Evolutionary conservation across 2,113 vertebrate species (phyloP).

Genomic region (Parus major): DNA sequence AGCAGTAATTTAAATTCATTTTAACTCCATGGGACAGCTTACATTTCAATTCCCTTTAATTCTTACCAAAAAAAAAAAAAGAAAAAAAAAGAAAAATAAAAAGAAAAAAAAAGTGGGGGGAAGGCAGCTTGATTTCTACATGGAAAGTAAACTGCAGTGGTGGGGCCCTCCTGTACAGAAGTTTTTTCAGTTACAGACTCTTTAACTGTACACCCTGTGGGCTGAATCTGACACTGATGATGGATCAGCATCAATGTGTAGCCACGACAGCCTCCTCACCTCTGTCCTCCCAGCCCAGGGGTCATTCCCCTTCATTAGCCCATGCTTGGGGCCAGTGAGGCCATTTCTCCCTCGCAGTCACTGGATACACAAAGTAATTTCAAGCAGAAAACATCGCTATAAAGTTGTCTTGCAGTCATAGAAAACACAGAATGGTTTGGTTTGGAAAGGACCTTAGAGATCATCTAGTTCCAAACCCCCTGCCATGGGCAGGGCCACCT

Average conservation of each 20-base stretch:
- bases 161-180: too few relatives aligned
- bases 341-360: background rate
- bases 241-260: background rate
- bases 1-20: background rate
- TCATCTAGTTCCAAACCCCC: accelerated
- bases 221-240: background rate
- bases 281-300: background rate
- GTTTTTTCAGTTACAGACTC: background rate
- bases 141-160: background rate
- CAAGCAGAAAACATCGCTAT: background rate
- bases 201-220: accelerated
- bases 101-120: too few relatives aligned
- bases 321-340: background rate
- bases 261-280: background rate
- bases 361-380: background rate
- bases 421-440: background rate
- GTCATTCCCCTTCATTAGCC: accelerated
- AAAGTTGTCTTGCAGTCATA: background rate
- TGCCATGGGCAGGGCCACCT: background rate
- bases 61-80: background rate
- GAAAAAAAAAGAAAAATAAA: too few relatives aligned
- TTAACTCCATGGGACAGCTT: background rate
- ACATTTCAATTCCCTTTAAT: background rate
- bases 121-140: background rate
- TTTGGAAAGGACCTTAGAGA: background rate